Conservation (phyloP, 1,140 invertebrate genomes). For the Papilio polyxenes region DNA sequence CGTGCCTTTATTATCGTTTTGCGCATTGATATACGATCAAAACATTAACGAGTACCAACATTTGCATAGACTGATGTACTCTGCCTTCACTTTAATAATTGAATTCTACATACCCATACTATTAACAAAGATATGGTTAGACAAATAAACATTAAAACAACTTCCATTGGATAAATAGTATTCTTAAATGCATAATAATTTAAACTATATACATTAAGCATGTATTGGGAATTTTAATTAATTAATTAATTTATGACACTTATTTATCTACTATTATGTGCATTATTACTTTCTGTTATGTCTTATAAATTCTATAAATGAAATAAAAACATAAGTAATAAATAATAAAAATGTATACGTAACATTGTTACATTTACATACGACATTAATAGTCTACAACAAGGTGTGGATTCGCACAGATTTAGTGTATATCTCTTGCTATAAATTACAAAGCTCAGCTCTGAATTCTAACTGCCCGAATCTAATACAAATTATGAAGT, state of each 20-base stretch:
- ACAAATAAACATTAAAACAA: too few relatives aligned
- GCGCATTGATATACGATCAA: conserved; percentile 27
- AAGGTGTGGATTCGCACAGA: conserved; percentile 29
- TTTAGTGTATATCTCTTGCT: conserved; percentile 21
- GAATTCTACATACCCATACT: not conserved
- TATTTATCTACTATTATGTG: too few relatives aligned
- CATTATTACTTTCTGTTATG: too few relatives aligned
- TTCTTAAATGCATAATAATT: too few relatives aligned
- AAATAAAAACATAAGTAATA: not conserved
- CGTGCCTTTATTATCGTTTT: conserved; percentile 49
- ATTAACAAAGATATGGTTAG: not conserved
- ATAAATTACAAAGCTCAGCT: conserved; percentile 34
- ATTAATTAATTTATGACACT: too few relatives aligned
- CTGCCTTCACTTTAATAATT: not conserved
- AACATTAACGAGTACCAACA: conserved; percentile 5
- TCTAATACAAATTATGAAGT: conserved; percentile 32
- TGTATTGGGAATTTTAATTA: too few relatives aligned
- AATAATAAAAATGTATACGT: not conserved
- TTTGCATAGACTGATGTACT: not conserved
- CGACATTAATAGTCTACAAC: not conserved
- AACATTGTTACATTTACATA: not conserved
- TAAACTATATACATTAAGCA: too few relatives aligned
- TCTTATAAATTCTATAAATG: not conserved
- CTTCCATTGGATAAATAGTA: not conserved
- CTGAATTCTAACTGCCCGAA: conserved; percentile 22